Evolutionary conservation across 2,888 invertebrate species (phyloP).

Genomic region (Eurytoma adleriae): DNA sequence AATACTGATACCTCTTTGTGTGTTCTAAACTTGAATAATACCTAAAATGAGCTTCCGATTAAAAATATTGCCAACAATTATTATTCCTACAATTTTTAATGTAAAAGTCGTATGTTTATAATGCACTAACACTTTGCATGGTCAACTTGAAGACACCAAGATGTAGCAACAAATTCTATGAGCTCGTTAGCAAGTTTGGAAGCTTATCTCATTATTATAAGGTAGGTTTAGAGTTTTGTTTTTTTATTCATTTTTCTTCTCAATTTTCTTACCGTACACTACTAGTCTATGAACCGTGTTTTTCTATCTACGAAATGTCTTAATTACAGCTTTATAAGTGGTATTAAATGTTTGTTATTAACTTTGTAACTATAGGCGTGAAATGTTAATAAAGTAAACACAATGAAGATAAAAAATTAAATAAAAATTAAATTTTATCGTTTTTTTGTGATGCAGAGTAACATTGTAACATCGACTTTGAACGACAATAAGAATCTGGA

Average conservation of each 20-base stretch:
- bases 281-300: background rate
- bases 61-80: conserved; percentile 9
- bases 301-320: conserved; percentile 10
- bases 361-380: background rate
- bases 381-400: background rate
- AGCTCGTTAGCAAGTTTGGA: conserved; percentile 72
- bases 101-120: conserved; percentile 60
- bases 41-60: conserved; percentile 17
- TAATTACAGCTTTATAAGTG: conserved; percentile 46
- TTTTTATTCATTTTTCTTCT: conserved; percentile 51
- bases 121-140: conserved; percentile 73
- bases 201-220: conserved; percentile 67
- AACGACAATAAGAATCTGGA: conserved; percentile 71
- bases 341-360: conserved; percentile 41
- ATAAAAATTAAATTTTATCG: background rate
- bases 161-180: conserved; percentile 71
- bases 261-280: background rate
- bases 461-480: conserved; percentile 65
- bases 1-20: conserved; percentile 19
- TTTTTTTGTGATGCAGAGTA: conserved; percentile 65
- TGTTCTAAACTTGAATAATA: conserved; percentile 27
- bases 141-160: conserved; percentile 70
- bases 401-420: background rate
- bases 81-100: conserved; percentile 37
- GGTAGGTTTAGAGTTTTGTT: conserved; percentile 64